A percentile compares a stretch with the other conserved stretches of the same genome.
These are phyloP conservation scores for Lamellibrachia satsuma DNA, from an alignment of 2,888 invertebrate species.

Conservation along the genomic window DNA sequence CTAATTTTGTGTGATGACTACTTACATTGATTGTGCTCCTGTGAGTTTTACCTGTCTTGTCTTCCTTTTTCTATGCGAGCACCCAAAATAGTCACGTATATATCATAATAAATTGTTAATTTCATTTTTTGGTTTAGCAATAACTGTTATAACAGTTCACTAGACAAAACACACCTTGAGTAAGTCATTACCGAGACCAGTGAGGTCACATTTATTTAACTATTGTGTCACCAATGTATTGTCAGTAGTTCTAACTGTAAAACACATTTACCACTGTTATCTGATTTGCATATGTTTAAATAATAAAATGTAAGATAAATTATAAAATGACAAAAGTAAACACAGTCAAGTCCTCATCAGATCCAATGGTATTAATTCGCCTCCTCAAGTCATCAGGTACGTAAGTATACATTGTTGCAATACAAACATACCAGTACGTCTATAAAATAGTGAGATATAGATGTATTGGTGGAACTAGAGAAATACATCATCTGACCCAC, in stretches of 20 bases:
- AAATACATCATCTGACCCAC: not conserved
- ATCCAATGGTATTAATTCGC: not conserved
- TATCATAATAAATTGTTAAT: not conserved
- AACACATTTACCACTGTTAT: not conserved
- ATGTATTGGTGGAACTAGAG: not conserved
- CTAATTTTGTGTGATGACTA: not conserved
- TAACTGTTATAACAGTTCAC: not conserved
- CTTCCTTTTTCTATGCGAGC: not conserved
- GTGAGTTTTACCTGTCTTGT: constrained; percentile 11
- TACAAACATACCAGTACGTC: too few species aligned
- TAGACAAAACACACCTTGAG: not conserved
- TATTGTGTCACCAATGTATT: not conserved
- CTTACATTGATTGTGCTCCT: constrained; percentile 26
- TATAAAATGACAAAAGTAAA: not conserved
- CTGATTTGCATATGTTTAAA: not conserved
- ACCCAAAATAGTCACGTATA: not conserved
- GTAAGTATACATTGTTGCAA: not conserved
- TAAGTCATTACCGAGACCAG: not conserved
- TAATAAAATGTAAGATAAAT: not conserved
- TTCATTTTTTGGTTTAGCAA: not conserved
- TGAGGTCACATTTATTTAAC: not conserved
- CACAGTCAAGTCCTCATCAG: not conserved
- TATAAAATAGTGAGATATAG: not conserved
- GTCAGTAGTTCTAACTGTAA: not conserved
- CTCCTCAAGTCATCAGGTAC: not conserved